These are phyloP conservation scores for Hippopotamus amphibius DNA, from an alignment of 2,113 vertebrate genomes.

Conservation along the genomic window DNA sequence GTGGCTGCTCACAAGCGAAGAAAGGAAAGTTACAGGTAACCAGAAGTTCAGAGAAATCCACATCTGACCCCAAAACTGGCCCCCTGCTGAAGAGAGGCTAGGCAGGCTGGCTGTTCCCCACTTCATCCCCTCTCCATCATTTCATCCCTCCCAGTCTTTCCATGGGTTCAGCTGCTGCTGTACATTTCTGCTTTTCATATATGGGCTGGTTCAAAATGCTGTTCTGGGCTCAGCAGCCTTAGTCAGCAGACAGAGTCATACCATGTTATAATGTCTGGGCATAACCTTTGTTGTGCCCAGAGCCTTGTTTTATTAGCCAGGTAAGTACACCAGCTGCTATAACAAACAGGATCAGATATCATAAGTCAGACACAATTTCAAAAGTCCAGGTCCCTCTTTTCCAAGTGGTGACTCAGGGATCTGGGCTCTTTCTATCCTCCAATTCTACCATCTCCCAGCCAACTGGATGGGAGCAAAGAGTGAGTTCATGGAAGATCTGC, in stretches of 20 bases:
- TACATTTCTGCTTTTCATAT: not conserved
- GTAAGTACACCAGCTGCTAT: not conserved
- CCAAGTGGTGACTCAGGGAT: not conserved
- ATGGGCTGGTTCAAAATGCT: not conserved
- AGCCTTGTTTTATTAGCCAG: not conserved
- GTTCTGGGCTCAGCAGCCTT: not conserved
- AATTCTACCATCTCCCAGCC: not conserved
- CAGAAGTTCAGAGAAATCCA: not conserved
- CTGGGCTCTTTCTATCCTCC: not conserved
- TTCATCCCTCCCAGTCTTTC: not conserved
- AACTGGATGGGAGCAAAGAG: not conserved
- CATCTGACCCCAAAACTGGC: not conserved
- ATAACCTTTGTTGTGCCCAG: not conserved
- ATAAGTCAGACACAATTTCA: slow-evolving; percentile 11
- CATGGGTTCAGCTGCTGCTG: not conserved
- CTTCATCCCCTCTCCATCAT: not conserved
- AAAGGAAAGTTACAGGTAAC: not conserved
- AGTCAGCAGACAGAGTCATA: not conserved
- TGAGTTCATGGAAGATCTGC: not conserved
- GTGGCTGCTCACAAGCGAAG: not conserved
- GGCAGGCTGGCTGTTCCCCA: not conserved
- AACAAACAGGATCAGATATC: not conserved
- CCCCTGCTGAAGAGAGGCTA: not conserved
- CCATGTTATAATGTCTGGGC: not conserved
- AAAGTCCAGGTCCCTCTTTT: not conserved